Conservation (phyloP, 2,888 invertebrate species). For the Deroplatys truncata region DNA sequence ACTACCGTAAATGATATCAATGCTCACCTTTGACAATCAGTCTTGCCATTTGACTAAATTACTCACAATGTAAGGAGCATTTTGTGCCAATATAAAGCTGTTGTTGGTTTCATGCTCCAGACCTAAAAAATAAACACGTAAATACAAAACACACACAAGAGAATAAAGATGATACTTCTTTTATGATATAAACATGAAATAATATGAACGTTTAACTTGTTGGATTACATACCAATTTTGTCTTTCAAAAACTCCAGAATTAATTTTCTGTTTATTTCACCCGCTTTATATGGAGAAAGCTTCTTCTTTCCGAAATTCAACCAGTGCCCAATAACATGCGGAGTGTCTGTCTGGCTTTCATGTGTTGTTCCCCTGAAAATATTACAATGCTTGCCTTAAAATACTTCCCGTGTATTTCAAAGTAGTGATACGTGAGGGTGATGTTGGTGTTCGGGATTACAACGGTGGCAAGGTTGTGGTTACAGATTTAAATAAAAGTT, state of each 20-base stretch:
- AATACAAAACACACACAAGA: no score
- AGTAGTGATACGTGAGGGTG: no score
- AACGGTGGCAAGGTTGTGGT: no score
- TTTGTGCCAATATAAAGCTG: neutral
- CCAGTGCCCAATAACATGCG: slow-evolving; percentile 47
- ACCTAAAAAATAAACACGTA: neutral
- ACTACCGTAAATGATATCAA: no score
- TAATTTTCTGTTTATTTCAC: slow-evolving; percentile 46
- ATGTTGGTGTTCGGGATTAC: no score
- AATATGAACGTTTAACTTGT: no score
- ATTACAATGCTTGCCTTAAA: neutral
- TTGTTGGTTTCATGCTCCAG: neutral
- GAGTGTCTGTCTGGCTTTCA: slow-evolving; percentile 48
- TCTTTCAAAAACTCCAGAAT: slow-evolving; percentile 44
- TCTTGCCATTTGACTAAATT: neutral
- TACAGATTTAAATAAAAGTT: no score
- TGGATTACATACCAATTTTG: slow-evolving; percentile 36
- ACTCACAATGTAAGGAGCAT: neutral
- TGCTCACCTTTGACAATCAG: neutral
- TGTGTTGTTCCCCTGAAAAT: slow-evolving; percentile 43
- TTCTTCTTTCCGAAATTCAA: slow-evolving; percentile 50
- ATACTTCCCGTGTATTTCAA: no score
- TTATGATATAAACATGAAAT: neutral
- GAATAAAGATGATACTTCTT: neutral
- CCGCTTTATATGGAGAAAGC: slow-evolving; percentile 42